These are phyloP conservation scores for Gymnocypris eckloni DNA, from an alignment of 2,797 vertebrate genomes.

Conservation along the genomic window DNA sequence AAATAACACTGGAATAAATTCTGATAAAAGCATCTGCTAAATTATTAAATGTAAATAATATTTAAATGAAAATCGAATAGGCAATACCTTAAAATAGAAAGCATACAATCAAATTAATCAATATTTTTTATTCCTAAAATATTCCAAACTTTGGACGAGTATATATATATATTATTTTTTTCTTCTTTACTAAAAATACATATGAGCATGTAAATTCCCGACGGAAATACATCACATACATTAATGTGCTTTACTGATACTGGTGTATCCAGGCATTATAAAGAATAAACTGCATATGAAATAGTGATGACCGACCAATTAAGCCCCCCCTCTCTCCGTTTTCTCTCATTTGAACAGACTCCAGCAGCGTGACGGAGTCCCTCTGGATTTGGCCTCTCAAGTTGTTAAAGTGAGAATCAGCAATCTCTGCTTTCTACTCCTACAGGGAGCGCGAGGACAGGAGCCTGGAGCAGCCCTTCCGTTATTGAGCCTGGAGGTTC, in stretches of 20 bases:
- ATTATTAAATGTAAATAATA: too few relatives aligned
- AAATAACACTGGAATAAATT: not conserved
- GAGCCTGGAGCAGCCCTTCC: constrained; percentile 21
- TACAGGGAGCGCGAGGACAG: constrained; percentile 18
- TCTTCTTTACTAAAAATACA: not conserved
- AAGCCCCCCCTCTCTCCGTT: constrained; percentile 70
- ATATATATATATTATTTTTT: too few relatives aligned
- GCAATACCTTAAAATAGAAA: not conserved
- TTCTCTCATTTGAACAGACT: constrained; percentile 66
- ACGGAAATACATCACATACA: constrained; percentile 48
- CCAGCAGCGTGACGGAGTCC: constrained; percentile 78
- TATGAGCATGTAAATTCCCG: not conserved
- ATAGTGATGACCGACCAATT: constrained; percentile 84
- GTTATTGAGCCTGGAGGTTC: constrained; percentile 73
- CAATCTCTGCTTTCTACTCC: constrained; percentile 72
- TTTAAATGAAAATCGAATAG: not conserved
- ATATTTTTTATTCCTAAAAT: not conserved
- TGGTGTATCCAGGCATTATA: constrained; percentile 74
- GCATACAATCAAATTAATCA: not conserved
- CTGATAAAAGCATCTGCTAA: too few relatives aligned
- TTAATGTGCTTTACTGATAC: constrained; percentile 56
- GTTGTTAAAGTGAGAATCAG: constrained; percentile 77
- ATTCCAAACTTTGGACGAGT: not conserved
- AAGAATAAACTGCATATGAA: constrained; percentile 86
- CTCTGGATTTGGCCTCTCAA: constrained; percentile 73